These are phyloP conservation scores for Sphaerophoria rueppellii DNA, from an alignment of 2,888 invertebrate species.

Conservation along the genomic window DNA sequence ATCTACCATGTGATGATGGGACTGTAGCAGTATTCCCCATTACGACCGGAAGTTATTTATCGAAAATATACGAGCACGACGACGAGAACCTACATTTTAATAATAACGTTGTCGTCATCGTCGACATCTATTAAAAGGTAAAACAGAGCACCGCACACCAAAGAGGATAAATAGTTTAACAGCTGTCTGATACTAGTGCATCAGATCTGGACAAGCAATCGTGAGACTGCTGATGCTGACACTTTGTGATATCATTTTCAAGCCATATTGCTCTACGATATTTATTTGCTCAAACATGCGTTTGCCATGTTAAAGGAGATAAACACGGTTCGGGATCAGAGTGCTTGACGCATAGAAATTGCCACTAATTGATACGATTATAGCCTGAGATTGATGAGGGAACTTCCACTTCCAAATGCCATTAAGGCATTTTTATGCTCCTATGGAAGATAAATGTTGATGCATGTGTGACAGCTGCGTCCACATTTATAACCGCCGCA, in stretches of 20 bases:
- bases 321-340: slow-evolving; percentile 37
- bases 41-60: slow-evolving; percentile 69
- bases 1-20: background rate
- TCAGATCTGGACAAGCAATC: background rate
- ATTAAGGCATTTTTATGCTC: slow-evolving; percentile 9
- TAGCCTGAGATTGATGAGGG: slow-evolving; percentile 45
- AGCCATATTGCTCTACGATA: slow-evolving; percentile 9
- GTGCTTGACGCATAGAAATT: slow-evolving; percentile 47
- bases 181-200: slow-evolving; percentile 56
- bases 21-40: slow-evolving; percentile 4
- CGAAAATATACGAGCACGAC: slow-evolving; percentile 1
- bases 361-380: slow-evolving; percentile 67
- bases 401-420: slow-evolving; percentile 25
- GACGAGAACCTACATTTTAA: slow-evolving; percentile 54
- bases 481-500: background rate
- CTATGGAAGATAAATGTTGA: background rate
- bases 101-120: slow-evolving; percentile 42
- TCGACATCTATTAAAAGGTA: slow-evolving; percentile 48
- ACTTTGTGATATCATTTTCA: slow-evolving; percentile 53
- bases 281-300: background rate
- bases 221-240: slow-evolving; percentile 21
- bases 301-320: background rate
- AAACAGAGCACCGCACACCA: background rate
- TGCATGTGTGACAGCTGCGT: slow-evolving; percentile 3
- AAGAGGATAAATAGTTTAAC: slow-evolving; percentile 41